Percentiles rank a stretch among this genome's conserved stretches.
phyloP scores from a whole-genome alignment of 1,140 invertebrate genomes.

The Chrysomallon squamiferum region DNA sequence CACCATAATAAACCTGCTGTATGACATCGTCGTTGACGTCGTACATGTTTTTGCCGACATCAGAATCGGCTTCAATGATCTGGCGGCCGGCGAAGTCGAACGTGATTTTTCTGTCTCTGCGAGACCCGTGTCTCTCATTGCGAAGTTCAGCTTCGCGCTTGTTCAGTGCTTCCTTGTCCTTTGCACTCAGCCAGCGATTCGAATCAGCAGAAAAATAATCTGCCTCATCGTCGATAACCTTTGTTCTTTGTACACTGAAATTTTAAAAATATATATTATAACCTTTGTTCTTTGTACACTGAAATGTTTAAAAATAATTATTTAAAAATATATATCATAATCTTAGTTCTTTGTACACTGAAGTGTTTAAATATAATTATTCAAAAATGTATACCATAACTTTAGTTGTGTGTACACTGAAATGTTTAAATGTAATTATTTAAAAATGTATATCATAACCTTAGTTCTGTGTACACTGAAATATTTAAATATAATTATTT shows the following conservation, averaged over 20 bases:
- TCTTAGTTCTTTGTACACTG: too few species aligned
- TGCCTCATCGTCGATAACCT: slow-evolving; percentile 92
- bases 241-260: slow-evolving; percentile 79
- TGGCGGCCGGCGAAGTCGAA: slow-evolving; percentile 83
- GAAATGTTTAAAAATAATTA: too few species aligned
- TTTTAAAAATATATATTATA: too few species aligned
- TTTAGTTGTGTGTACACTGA: too few species aligned
- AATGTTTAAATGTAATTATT: too few species aligned
- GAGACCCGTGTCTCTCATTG: slow-evolving; percentile 75
- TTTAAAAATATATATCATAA: too few species aligned
- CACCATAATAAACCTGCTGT: slow-evolving; percentile 58
- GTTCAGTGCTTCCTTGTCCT: slow-evolving; percentile 74
- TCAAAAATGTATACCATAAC: too few species aligned
- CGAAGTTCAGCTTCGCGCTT: slow-evolving; percentile 76
- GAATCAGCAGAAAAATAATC: slow-evolving; percentile 89
- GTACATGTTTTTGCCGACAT: slow-evolving; percentile 52
- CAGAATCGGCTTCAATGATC: slow-evolving; percentile 64
- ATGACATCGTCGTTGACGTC: slow-evolving; percentile 60
- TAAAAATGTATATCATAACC: too few species aligned
- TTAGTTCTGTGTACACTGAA: too few species aligned
- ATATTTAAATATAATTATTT: too few species aligned
- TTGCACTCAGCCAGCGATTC: slow-evolving; percentile 77
- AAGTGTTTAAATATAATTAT: too few species aligned
- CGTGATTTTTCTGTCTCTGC: slow-evolving; percentile 72
- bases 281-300: too few species aligned